A percentile compares a stretch with the other conserved stretches of the same genome.
phyloP scores from a whole-genome alignment of 2,888 invertebrate genomes.

The Stenodera caucasica region DNA sequence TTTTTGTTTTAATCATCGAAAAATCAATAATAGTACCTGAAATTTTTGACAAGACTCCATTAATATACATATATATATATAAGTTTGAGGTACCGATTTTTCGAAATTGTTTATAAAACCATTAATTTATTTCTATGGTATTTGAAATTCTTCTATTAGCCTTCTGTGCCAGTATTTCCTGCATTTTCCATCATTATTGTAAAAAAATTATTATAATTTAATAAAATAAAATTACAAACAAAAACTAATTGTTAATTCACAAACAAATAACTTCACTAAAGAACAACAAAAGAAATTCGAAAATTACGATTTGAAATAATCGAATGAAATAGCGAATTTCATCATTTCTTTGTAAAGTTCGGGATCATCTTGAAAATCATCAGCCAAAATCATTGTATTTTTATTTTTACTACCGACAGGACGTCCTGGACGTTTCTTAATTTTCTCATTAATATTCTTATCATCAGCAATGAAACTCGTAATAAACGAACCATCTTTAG shows the following conservation, averaged over 20 bases:
- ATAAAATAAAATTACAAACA: conserved; percentile 10
- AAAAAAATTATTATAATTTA: conserved; percentile 17
- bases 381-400: conserved; percentile 29
- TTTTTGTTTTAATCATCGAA: no score
- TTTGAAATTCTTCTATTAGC: background rate
- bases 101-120: background rate
- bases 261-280: background rate
- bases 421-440: conserved; percentile 38
- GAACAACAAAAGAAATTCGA: background rate
- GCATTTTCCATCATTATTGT: conserved; percentile 18
- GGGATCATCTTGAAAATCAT: conserved; percentile 53
- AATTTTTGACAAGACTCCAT: no score
- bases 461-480: background rate
- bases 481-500: no score
- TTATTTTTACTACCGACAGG: conserved; percentile 42
- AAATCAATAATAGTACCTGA: no score
- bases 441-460: conserved; percentile 12
- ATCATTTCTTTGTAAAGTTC: conserved; percentile 52
- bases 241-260: no score
- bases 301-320: conserved; percentile 19
- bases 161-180: conserved; percentile 31
- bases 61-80: no score
- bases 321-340: conserved; percentile 44
- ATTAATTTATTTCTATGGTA: background rate
- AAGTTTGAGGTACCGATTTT: no score